phyloP scores from a whole-genome alignment of 2,888 invertebrate species.

The Rotaria socialis region DNA sequence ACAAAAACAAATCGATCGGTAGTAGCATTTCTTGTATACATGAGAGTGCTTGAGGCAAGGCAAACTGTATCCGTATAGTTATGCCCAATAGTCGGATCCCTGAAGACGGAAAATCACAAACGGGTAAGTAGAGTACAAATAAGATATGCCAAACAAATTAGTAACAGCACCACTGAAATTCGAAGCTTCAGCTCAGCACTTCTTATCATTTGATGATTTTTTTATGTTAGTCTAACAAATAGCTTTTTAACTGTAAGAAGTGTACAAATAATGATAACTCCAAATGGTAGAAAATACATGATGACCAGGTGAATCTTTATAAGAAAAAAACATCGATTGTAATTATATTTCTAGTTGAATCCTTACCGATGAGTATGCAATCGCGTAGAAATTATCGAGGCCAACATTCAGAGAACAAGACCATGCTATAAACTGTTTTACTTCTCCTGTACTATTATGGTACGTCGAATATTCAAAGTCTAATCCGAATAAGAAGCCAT shows the following conservation, averaged over 20 bases:
- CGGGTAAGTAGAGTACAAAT: neutral
- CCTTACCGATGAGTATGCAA: neutral
- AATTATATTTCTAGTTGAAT: neutral
- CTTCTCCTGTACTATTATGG: neutral
- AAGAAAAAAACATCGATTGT: neutral
- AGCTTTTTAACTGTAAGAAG: neutral
- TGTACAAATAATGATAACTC: neutral
- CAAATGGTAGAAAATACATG: neutral
- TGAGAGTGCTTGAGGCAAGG: neutral
- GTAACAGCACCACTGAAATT: neutral
- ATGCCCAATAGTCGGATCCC: neutral
- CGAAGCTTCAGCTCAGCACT: neutral
- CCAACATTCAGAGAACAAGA: neutral
- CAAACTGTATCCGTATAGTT: neutral
- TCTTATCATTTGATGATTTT: neutral
- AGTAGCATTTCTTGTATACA: conserved; percentile 14
- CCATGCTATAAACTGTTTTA: neutral
- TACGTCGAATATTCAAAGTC: neutral
- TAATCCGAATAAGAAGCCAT: neutral
- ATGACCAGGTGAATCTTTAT: neutral
- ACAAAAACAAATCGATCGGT: neutral
- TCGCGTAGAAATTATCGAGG: neutral
- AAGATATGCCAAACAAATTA: neutral
- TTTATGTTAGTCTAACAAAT: neutral
- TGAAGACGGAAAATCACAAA: neutral